Evolutionary conservation across 2,888 invertebrate genomes (phyloP), one percentile per base, ranked within the genome.

Genomic region (Abrostola triplasia): DNA sequence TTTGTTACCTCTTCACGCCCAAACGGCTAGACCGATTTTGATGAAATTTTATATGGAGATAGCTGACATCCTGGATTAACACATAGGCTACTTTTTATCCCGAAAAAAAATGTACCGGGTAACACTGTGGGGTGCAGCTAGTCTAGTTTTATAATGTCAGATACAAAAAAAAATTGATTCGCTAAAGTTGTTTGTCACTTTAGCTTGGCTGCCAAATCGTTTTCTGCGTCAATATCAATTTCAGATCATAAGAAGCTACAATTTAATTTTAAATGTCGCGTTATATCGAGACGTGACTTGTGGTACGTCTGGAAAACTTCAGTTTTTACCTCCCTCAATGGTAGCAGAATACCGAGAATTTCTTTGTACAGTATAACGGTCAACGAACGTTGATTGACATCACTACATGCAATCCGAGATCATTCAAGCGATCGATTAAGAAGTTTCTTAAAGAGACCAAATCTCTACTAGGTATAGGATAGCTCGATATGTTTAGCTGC

Each of bases 341-440:
- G 59, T 70, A 67, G 61, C 49, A 61, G 12, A 10, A 50, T 68
- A 63, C 66, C 48, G 37, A 70, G 77, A 80, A 80, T 75, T 64
- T 80, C 79, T 83, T 80, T 83, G 77, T 78, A 80, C 79, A 58
- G 53, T 66, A 70, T 76, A 62, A 66, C 80, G 82, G 85, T 82
- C 85, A 80, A 70, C 69, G 84, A 76, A 84, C 82, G 76, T 78
- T 35, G 51, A 68, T 82, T 83, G 84, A 79, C 83, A 82, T 79
- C 74, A 83, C 41, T 57, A 64, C 77, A 78, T 81, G 87, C 85
- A 80, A 88, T 86, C 79, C 67, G 73, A 53, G 76, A 68, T 81
- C 83, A 81, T 69, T 84, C 77, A 80, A 82, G 79, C 86, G 80
- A 61, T 65, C 57, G 55, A 70, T 75, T 63, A 67, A 37, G 58